Evolutionary conservation across 2,888 invertebrate genomes (phyloP), one percentile per base, ranked within the genome.

Genomic region (Masnerella sp.): DNA sequence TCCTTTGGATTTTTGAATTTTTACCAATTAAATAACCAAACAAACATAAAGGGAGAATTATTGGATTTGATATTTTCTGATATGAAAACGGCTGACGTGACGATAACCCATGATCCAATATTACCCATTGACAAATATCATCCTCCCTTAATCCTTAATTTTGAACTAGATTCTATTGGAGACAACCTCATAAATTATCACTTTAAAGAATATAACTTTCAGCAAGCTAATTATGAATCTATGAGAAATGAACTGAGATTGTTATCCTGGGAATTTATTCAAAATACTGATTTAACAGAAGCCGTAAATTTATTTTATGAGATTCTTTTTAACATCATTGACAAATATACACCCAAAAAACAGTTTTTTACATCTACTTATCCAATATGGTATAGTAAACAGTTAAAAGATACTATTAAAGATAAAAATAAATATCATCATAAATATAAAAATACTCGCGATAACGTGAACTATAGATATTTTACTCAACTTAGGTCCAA

Each of bases 381-480:
- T 15, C 45, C 45, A 9, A 15, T 47, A 2, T 47, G 28, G 45
- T 47, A 28, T 15, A 30, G 25, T 9, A 47, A 15, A n/a, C 15
- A 47, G 15, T 30, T 47, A 5, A 28, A 9, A 28, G 8, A 14
- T 9, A 47, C 15, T 14, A 47, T 47, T 25, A 22, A 25, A 45
- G n/a, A 4, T 25, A 45, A 25, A 2, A 45, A 45, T 2, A 5
- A n/a, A 22, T 9, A 9, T 34, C 34, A 45, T 25, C 4, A 30
- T 15, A 30, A 1, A 25, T 47, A 15, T 30, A 28, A 25, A 47
- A 14, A 9, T 25, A 28, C 5, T 12, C 22, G n/a, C 7, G 5
- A 25, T 9, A 1, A 7, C 11, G 5, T 7, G 1, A n/a, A 25
- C 25, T 25, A 47, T 15, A 9, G 3, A 5, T 8, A 25, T 32